phyloP scores from a whole-genome alignment of 2,888 invertebrate species.

The Ormyrus labotus region DNA sequence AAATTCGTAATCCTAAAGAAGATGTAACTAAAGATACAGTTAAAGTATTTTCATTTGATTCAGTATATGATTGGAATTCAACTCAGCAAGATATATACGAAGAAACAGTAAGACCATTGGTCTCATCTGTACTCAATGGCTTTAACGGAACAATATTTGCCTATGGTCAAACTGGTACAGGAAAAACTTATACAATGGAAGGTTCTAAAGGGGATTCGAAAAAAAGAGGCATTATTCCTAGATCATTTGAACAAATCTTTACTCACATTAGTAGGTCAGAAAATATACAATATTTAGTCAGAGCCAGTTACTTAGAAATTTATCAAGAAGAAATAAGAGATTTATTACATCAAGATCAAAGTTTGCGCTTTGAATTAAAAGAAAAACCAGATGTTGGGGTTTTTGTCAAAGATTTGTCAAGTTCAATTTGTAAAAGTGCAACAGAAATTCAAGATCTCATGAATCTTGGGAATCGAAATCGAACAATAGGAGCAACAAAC shows the following conservation, averaged over 20 bases:
- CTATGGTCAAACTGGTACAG: slow-evolving; percentile 99
- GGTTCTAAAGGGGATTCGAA: slow-evolving; percentile 83
- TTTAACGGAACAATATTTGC: slow-evolving; percentile 99
- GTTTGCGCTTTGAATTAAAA: slow-evolving; percentile 83
- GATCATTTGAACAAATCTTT: slow-evolving; percentile 98
- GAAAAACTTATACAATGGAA: slow-evolving; percentile 88
- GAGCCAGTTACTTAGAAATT: slow-evolving; percentile 97
- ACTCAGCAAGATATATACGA: slow-evolving; percentile 95
- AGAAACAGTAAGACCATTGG: slow-evolving; percentile 95
- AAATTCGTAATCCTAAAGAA: slow-evolving; percentile 90
- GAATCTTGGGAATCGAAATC: slow-evolving; percentile 93
- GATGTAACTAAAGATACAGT: slow-evolving; percentile 83
- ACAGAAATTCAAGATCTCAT: slow-evolving; percentile 96
- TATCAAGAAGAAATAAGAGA: slow-evolving; percentile 94
- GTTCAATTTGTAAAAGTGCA: slow-evolving; percentile 95
- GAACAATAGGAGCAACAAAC: slow-evolving; percentile 96
- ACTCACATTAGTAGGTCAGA: slow-evolving; percentile 93
- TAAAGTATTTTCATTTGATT: slow-evolving; percentile 98
- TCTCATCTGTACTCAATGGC: slow-evolving; percentile 96
- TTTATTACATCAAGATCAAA: slow-evolving; percentile 82
- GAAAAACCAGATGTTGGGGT: slow-evolving; percentile 91
- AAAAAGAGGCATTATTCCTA: slow-evolving; percentile 92
- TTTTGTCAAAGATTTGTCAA: slow-evolving; percentile 96
- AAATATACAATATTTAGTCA: slow-evolving; percentile 96
- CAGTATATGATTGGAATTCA: slow-evolving; percentile 94